Conservation (phyloP, 2,797 vertebrate species). For the Danio jaintianensis region DNA sequence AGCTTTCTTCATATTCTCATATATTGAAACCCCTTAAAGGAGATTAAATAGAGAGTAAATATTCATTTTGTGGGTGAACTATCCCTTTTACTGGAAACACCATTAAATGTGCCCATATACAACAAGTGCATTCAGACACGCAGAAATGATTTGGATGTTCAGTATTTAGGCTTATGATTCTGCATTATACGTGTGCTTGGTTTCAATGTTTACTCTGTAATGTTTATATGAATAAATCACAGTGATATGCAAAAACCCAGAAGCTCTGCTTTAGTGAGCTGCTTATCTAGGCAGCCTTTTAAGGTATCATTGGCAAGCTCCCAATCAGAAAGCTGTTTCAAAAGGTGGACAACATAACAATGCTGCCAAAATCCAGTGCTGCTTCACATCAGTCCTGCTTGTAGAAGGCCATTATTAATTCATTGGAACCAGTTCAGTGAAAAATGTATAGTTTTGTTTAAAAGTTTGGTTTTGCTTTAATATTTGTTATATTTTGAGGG, state of each 20-base stretch:
- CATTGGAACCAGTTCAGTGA: not conserved
- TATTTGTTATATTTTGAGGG: not conserved
- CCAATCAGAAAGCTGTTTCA: not conserved
- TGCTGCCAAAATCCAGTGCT: not conserved
- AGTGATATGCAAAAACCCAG: not conserved
- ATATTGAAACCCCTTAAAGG: too few relatives aligned
- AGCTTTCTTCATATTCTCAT: too few relatives aligned
- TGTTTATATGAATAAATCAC: conserved; percentile 1
- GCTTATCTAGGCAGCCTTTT: not conserved
- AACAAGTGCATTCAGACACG: too few relatives aligned
- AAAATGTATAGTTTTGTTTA: not conserved
- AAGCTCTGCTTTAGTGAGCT: not conserved
- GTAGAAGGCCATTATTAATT: not conserved
- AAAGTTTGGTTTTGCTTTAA: not conserved
- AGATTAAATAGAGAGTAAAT: too few relatives aligned
- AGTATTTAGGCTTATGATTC: not conserved
- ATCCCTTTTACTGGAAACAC: too few relatives aligned
- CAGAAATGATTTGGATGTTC: too few relatives aligned
- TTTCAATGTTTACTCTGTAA: not conserved
- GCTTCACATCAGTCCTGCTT: not conserved
- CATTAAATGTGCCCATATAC: too few relatives aligned
- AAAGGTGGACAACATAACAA: conserved; percentile 14
- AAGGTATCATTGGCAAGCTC: not conserved
- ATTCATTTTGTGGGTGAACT: too few relatives aligned
- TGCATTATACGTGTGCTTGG: not conserved